Evolutionary conservation across 2,113 vertebrate species (phyloP), one percentile per base, ranked within the genome.

Genomic region (Alligator mississippiensis): DNA sequence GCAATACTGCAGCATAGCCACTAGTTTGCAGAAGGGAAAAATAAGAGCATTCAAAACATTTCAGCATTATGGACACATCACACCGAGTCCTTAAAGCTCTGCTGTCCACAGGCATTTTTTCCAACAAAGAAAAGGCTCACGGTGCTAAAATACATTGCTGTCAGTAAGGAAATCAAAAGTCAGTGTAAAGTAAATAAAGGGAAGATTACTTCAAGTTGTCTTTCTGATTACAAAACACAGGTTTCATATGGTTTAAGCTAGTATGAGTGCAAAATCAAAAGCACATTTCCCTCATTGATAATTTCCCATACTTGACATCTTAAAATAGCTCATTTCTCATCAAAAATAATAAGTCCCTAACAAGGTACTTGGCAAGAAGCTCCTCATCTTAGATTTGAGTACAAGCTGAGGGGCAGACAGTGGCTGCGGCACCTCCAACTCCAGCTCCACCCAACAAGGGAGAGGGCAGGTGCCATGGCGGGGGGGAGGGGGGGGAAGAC

Each of bases 161-260:
- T 95, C 96, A 94, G n/a, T 30, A 86, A 96, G 66, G 83, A 87
- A 96, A 93, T 87, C 61, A 81, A 75, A 80, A 64, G 57, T 27
- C 88, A 14, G 63, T 21, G 47, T 47, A 9, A 47, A 47, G 47
- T 47, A 47, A 47, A 47, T 47, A 47, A 47, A 47, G 47, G 47
- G 47, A 47, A 47, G 47, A 47, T 47, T 47, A 47, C 90, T 82
- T 61, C 5, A 0, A 70, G 85, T 58, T 87, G 94, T 90, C 95
- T 89, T 25, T 5, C 9, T 17, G 1, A 93, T 94, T 81, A 85
- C 58, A 79, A 16, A 94, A 34, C 58, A 87, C n/a, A 6, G 21
- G 72, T 54, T 9, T 91, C n/a, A 68, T n/a, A 19, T 30, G 30
- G 30, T 9, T 30, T 30, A 91, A 93, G 94, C 91, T 82, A 93